Conservation (phyloP, 2,797 vertebrate species). For the Lutjanus campechanus region DNA sequence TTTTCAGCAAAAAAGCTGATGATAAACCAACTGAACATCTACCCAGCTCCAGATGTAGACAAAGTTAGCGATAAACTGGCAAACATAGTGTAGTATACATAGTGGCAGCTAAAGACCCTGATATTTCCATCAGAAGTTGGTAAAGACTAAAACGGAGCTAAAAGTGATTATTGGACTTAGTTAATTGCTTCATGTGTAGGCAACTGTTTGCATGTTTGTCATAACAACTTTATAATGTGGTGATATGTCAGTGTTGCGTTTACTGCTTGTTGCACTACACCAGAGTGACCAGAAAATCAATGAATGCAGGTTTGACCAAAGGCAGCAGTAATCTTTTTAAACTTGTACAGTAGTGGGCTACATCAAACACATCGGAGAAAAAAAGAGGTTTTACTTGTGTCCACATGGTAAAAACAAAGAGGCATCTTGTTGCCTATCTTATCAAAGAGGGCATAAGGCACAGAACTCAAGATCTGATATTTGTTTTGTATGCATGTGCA, state of each 20-base stretch:
- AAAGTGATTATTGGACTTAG: no score
- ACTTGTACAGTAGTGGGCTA: no score
- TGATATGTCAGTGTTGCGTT: background rate
- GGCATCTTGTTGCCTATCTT: background rate
- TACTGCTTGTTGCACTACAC: background rate
- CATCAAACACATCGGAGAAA: background rate
- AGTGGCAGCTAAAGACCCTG: background rate
- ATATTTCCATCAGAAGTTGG: background rate
- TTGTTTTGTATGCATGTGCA: slow-evolving; percentile 23
- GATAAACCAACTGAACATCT: background rate
- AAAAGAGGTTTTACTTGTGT: slow-evolving; percentile 3
- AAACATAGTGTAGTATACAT: background rate
- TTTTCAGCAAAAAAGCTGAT: background rate
- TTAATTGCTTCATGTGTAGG: background rate
- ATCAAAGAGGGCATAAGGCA: slow-evolving; percentile 7
- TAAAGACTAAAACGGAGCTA: background rate
- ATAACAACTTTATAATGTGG: background rate
- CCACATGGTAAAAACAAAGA: slow-evolving; percentile 16
- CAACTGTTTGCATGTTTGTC: background rate
- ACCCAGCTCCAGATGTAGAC: background rate
- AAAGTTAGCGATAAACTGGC: background rate
- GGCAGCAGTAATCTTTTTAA: no score
- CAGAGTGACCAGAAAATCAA: background rate
- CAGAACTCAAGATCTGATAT: slow-evolving; percentile 7
- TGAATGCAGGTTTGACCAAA: background rate